phyloP scores from a whole-genome alignment of 92 coral and sea anemone species.

The Zoanthus solanderi region DNA sequence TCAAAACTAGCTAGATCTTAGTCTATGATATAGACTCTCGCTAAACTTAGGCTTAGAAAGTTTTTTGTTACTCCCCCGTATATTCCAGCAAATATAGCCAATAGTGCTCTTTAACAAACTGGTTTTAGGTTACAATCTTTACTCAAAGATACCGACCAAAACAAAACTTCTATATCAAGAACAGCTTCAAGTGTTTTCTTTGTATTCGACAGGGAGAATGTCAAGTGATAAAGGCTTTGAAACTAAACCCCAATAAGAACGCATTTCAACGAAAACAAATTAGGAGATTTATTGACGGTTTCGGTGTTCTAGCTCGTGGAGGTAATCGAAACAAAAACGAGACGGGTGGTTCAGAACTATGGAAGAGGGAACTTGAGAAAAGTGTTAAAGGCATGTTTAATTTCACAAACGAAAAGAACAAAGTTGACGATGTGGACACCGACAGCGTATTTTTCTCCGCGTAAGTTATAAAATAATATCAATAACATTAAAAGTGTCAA shows the following conservation, averaged over 20 bases:
- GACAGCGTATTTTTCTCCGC: background rate
- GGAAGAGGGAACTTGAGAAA: conserved; percentile 80
- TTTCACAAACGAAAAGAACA: conserved; percentile 70
- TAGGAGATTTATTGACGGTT: conserved; percentile 57
- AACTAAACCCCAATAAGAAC: conserved; percentile 64
- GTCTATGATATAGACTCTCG: too few species aligned
- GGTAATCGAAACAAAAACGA: conserved; percentile 50
- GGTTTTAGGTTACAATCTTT: too few species aligned
- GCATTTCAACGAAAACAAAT: conserved; percentile 46
- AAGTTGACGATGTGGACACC: conserved; percentile 60
- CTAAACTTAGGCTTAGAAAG: too few species aligned
- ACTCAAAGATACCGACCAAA: too few species aligned
- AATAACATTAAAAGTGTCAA: too few species aligned
- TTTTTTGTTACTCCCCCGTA: too few species aligned
- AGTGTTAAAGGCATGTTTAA: conserved; percentile 74
- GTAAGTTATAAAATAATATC: background rate
- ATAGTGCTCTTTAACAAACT: too few species aligned
- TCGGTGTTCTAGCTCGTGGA: conserved; percentile 55
- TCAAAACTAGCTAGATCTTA: too few species aligned
- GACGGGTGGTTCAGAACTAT: conserved; percentile 53
- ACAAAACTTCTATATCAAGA: too few species aligned
- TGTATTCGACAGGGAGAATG: conserved; percentile 79
- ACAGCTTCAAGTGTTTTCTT: too few species aligned
- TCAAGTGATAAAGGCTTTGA: conserved; percentile 83
- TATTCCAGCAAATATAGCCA: too few species aligned